Conservation (phyloP, 2,888 invertebrate species). For the Andrena bicolor region DNA sequence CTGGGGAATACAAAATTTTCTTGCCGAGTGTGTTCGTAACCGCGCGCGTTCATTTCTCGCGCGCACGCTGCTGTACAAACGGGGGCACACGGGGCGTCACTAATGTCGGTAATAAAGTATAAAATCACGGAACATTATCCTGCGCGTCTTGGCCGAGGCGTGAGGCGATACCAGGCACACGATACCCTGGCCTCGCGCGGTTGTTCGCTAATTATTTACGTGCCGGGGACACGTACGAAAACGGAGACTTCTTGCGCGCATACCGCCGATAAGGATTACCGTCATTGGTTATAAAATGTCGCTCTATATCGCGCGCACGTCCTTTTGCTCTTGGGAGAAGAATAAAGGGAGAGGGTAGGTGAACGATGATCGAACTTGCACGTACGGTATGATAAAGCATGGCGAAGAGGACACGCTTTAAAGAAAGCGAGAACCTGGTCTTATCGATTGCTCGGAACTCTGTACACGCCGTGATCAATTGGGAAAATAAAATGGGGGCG, state of each 20-base stretch:
- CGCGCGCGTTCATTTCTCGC: neutral
- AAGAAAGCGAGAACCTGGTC: neutral
- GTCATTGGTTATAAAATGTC: constrained; percentile 28
- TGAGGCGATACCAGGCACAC: constrained; percentile 27
- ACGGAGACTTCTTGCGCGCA: neutral
- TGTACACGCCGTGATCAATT: neutral
- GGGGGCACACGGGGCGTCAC: constrained; percentile 16
- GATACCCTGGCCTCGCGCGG: neutral
- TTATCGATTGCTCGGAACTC: neutral
- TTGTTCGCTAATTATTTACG: constrained; percentile 17
- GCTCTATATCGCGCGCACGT: constrained; percentile 15
- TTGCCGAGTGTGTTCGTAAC: neutral
- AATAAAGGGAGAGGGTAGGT: neutral
- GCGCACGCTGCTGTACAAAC: neutral
- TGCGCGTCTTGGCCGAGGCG: neutral
- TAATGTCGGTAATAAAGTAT: constrained; percentile 18
- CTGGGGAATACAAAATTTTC: constrained; percentile 16
- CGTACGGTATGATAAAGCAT: neutral
- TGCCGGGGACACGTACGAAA: constrained; percentile 31
- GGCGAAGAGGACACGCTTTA: constrained; percentile 3
- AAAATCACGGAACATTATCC: constrained; percentile 30
- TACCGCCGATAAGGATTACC: constrained; percentile 3
- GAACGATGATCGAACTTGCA: neutral
- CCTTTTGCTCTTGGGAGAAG: neutral
- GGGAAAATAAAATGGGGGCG: neutral